Base-by-base conservation (phyloP, 2,888 invertebrate species). In the Thecophora atra region DNA sequence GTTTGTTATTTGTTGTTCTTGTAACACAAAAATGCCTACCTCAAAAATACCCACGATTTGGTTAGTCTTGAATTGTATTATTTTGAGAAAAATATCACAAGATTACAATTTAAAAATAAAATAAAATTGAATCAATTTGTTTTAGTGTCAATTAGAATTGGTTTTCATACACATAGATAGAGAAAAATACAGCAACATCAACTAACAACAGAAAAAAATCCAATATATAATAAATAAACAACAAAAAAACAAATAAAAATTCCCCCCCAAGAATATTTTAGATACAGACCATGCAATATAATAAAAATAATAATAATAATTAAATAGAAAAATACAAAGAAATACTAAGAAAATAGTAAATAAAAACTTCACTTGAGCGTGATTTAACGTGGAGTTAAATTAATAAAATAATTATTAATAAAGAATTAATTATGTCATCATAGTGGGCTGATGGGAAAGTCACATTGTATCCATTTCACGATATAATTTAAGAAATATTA, bases 41-140 rank as follows among this genome's bases (percentile, higher is more conserved):
- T 86, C 86, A 82, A 86, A 86, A 78, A 84, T 84, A 84, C 85
- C 85, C 84, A 85, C 82, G 81, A 86, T 85, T 82, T 86, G 83
- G 84, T 84, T 86, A 79, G 86, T 82, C 86, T 85, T 84, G 80
- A 73, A 76, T 64, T n/a, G n/a, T n/a, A n/a, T 70, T 66, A 74
- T 72, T 26, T 70, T 72, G 65, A 47, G 66, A 67, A 47, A 62
- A 51, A 68, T 71, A 60, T 67, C 54, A 56, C 15, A 47, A 2
- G 21, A 19, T 67, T 58, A 73, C 67, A 73, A 70, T 70, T 58
- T 62, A 70, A 68, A 74, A 70, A 72, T 63, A 65, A 72, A 30
- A 68, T 60, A 47, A 68, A 74, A 65, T 51, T 54, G 56, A 73
- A 75, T 24, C 75, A 71, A 47, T 66, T n/a, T 66, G 66, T 56